These are phyloP conservation scores for Gallinago paraguaiae DNA, from an alignment of 2,113 vertebrate species.

Conservation along the genomic window DNA sequence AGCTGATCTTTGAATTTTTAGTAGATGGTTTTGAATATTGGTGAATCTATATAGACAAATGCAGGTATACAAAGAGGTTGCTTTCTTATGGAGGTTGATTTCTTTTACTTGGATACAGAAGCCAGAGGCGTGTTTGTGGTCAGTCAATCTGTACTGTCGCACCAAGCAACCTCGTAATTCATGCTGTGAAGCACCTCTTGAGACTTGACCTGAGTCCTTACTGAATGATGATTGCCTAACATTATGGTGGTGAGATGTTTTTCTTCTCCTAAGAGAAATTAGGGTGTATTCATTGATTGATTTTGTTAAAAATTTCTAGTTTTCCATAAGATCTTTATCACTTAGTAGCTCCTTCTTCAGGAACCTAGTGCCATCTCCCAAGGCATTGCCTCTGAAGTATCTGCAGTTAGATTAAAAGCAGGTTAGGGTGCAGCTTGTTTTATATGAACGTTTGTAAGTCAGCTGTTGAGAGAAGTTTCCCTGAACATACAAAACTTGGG, in stretches of 20 bases:
- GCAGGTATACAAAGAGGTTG: background rate
- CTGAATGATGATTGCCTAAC: background rate
- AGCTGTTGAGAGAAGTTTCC: background rate
- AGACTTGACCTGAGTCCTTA: background rate
- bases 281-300: background rate
- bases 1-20: background rate
- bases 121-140: background rate
- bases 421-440: background rate
- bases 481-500: background rate
- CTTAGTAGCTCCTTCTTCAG: background rate
- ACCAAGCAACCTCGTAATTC: rapidly evolving
- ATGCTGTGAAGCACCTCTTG: background rate
- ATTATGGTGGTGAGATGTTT: background rate
- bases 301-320: background rate
- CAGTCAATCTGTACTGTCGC: background rate
- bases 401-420: background rate
- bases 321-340: background rate
- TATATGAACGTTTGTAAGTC: background rate
- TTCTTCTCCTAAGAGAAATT: background rate
- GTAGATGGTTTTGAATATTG: background rate
- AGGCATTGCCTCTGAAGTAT: background rate
- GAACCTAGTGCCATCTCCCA: background rate
- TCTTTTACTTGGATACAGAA: background rate
- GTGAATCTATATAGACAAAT: background rate
- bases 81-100: background rate